Evolutionary conservation across 1,140 invertebrate genomes (phyloP).

Genomic region (Neelides sp.): DNA sequence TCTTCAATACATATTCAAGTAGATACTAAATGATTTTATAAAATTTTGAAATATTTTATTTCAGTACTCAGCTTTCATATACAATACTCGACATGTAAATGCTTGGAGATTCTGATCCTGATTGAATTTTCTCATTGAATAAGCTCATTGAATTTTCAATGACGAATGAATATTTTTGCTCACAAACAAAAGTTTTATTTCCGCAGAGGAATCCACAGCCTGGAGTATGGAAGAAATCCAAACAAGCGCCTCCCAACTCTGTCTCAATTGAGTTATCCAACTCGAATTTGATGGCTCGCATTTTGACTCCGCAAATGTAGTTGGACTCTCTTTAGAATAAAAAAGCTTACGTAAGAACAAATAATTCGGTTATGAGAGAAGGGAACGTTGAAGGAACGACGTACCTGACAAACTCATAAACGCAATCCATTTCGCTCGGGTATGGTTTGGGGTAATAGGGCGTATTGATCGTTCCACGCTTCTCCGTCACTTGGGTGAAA

Average conservation of each 20-base stretch:
- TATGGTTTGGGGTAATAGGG: constrained; percentile 33
- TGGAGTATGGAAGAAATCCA: constrained; percentile 35
- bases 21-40: too few species aligned
- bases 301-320: constrained; percentile 35
- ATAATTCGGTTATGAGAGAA: neutral
- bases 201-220: constrained; percentile 35
- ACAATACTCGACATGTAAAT: too few species aligned
- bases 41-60: too few species aligned
- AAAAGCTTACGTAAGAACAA: neutral
- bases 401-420: constrained; percentile 37
- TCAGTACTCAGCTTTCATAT: too few species aligned
- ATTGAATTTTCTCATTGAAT: too few species aligned
- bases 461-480: constrained; percentile 35
- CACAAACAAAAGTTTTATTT: constrained; percentile 32
- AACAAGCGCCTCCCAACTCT: constrained; percentile 35
- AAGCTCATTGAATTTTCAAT: neutral
- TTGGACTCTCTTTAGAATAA: constrained; percentile 30
- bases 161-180: constrained; percentile 6
- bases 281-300: constrained; percentile 33
- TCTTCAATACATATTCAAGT: too few species aligned
- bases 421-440: constrained; percentile 34
- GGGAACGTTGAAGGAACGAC: neutral
- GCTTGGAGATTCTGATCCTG: too few species aligned
- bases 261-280: constrained; percentile 33
- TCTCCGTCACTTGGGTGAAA: constrained; percentile 35